Percentiles rank a stretch among this genome's conserved stretches.
These are phyloP conservation scores for Camponotus pennsylvanicus DNA, from an alignment of 1,140 invertebrate genomes.

Conservation along the genomic window DNA sequence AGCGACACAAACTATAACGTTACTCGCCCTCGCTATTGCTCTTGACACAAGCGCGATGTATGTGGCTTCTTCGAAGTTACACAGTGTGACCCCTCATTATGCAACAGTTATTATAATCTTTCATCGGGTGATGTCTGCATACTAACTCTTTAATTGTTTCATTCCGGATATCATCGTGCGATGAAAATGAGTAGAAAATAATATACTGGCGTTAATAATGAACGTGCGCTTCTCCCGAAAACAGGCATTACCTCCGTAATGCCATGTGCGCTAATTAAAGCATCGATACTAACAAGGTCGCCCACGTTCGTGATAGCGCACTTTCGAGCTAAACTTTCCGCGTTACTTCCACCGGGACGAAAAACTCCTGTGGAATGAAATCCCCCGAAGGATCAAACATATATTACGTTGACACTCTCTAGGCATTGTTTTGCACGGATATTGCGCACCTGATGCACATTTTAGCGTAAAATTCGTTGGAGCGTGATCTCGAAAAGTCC, in stretches of 20 bases:
- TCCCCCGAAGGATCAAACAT: not conserved
- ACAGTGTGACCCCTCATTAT: conserved; percentile 10
- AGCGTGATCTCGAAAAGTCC: conserved; percentile 3
- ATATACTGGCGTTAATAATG: not conserved
- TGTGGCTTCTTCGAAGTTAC: conserved; percentile 30
- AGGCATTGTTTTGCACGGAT: not conserved
- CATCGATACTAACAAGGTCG: conserved; percentile 6
- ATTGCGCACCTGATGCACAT: not conserved
- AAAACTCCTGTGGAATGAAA: not conserved
- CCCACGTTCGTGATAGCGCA: not conserved
- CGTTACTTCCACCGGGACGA: conserved; percentile 3
- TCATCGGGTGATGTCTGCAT: not conserved
- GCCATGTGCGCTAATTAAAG: conserved; percentile 14
- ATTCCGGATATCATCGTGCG: not conserved
- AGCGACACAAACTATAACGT: conserved; percentile 33
- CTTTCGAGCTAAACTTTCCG: not conserved
- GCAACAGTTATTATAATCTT: conserved; percentile 22
- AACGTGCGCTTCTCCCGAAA: not conserved
- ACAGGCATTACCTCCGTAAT: too few relatives aligned
- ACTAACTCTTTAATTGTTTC: conserved; percentile 39
- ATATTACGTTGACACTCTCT: not conserved
- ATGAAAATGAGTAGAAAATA: not conserved
- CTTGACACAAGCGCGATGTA: conserved; percentile 22
- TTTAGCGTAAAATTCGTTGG: conserved; percentile 29
- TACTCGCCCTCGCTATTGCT: not conserved